phyloP scores from a whole-genome alignment of 1,140 invertebrate species.

The Drosophila pandora region DNA sequence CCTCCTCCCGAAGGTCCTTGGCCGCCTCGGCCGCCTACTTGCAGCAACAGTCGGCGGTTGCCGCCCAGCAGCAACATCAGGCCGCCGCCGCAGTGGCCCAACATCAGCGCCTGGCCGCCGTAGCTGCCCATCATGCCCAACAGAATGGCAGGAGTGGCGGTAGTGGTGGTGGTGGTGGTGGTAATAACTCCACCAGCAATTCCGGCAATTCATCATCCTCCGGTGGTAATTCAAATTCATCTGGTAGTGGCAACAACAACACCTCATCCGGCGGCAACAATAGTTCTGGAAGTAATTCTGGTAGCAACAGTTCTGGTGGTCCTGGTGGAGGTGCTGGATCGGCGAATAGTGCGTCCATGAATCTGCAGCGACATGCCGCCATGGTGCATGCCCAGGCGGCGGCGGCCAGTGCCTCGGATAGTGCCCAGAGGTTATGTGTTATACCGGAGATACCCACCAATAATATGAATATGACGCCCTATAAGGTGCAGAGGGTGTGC shows the following conservation, averaged over 20 bases:
- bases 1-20: conserved; percentile 83
- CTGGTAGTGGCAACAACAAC: conserved; percentile 28
- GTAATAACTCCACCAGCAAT: neutral
- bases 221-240: conserved; percentile 29
- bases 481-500: conserved; percentile 90
- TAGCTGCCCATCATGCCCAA: conserved; percentile 57
- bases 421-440: conserved; percentile 65
- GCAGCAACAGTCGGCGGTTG: conserved; percentile 66
- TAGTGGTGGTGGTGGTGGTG: conserved; percentile 1
- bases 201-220: neutral
- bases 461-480: conserved; percentile 77
- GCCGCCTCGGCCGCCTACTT: conserved; percentile 71
- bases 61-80: conserved; percentile 45
- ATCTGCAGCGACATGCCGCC: conserved; percentile 82
- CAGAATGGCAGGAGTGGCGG: conserved; percentile 59
- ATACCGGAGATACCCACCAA: conserved; percentile 77
- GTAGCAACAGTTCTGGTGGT: neutral
- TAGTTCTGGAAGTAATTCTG: conserved; percentile 14
- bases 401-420: conserved; percentile 55
- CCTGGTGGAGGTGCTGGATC: no score
- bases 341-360: conserved; percentile 75
- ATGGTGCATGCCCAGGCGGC: conserved; percentile 66
- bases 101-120: conserved; percentile 61
- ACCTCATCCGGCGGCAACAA: conserved; percentile 5
- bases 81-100: conserved; percentile 53